These are phyloP conservation scores for Sinosuthora webbiana DNA, from an alignment of 2,113 vertebrate species.

Conservation along the genomic window DNA sequence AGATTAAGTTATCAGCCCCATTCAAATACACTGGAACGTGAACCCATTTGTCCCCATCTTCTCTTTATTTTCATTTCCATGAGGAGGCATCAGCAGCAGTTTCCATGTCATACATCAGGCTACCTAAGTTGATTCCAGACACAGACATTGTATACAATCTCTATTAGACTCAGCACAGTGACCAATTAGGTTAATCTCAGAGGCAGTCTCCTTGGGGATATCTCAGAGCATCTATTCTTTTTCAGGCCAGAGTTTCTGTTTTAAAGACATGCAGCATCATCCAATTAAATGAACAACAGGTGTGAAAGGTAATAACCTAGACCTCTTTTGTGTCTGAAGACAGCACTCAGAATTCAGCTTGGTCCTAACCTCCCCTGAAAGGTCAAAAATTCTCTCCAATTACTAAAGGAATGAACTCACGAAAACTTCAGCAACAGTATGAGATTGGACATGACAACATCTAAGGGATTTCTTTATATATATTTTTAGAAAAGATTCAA, in stretches of 20 bases:
- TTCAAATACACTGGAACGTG: not conserved
- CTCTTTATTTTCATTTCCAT: not conserved
- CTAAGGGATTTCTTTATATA: not conserved
- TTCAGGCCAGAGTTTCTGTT: constrained; percentile 8
- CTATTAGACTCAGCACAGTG: constrained; percentile 47
- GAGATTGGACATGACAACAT: not conserved
- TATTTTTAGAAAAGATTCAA: constrained; percentile 3
- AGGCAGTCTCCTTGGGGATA: constrained; percentile 37
- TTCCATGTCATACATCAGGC: not conserved
- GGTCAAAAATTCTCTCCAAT: constrained; percentile 48
- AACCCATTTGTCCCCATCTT: not conserved
- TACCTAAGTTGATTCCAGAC: constrained; percentile 1
- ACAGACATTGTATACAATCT: not conserved
- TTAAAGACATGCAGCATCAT: constrained; percentile 34
- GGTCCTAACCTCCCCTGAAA: constrained; percentile 24
- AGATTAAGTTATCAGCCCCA: not conserved
- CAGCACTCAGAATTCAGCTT: constrained; percentile 32
- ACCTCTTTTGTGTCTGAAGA: constrained; percentile 29
- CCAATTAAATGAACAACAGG: constrained; percentile 59
- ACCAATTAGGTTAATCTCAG: constrained; percentile 68
- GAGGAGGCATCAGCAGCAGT: not conserved
- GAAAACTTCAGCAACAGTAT: constrained; percentile 30
- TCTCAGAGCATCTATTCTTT: constrained; percentile 27
- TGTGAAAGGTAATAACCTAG: constrained; percentile 42
- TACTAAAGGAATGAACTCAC: constrained; percentile 17